Conservation (phyloP, 1,140 invertebrate genomes). For the Drosophila sucinea region DNA sequence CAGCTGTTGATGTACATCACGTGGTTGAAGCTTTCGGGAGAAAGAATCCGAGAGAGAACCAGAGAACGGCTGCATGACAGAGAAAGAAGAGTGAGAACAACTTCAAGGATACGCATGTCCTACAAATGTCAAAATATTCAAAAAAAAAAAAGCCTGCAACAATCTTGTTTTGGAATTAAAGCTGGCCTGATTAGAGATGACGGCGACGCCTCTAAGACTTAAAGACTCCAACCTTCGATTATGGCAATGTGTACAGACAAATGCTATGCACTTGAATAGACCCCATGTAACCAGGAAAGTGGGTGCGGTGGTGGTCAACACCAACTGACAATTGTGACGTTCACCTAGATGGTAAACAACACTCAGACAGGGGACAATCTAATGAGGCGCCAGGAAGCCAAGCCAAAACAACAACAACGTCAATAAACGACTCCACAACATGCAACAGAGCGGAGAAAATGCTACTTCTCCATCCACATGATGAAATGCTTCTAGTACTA, state of each 20-base stretch:
- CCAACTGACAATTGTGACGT: slow-evolving; percentile 31
- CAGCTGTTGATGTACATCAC: neutral
- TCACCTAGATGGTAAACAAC: slow-evolving; percentile 33
- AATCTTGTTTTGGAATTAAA: neutral
- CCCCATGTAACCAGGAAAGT: neutral
- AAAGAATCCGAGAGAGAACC: neutral
- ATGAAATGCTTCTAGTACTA: neutral
- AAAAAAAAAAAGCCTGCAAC: slow-evolving; percentile 1
- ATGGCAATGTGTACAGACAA: slow-evolving; percentile 55
- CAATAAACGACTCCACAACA: slow-evolving; percentile 3
- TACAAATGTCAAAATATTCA: slow-evolving; percentile 59
- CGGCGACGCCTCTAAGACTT: slow-evolving; percentile 20
- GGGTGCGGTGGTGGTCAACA: slow-evolving; percentile 15
- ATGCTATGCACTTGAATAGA: slow-evolving; percentile 53
- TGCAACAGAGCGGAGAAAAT: slow-evolving; percentile 19
- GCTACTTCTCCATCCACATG: slow-evolving; percentile 5
- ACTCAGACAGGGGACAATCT: slow-evolving; percentile 49
- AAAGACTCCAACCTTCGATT: slow-evolving; percentile 53
- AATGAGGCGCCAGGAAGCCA: slow-evolving; percentile 65
- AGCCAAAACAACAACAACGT: slow-evolving; percentile 35
- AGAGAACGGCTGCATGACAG: slow-evolving; percentile 45
- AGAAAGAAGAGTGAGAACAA: slow-evolving; percentile 23
- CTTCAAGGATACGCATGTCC: slow-evolving; percentile 55
- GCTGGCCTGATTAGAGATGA: slow-evolving; percentile 65
- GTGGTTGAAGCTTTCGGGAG: slow-evolving; percentile 39